Evolutionary conservation across 2,888 invertebrate genomes (phyloP), one percentile per base, ranked within the genome.

Genomic region (Scrobipalpa costella): DNA sequence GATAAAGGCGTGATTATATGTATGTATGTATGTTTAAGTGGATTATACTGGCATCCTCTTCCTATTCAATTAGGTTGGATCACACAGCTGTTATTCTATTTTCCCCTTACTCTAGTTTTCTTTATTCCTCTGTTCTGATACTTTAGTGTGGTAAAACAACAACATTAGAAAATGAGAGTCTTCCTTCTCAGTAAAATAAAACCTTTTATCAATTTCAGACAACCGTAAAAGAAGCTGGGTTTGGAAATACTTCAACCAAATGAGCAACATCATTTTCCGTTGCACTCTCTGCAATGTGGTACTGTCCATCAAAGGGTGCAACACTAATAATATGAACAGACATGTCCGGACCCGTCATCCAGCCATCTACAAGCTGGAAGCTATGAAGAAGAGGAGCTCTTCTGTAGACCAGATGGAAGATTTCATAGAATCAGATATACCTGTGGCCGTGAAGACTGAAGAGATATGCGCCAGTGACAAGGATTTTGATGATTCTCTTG

Each of bases 291-390:
- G 91, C 76, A 83, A 81, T 36, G 86, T 84, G 0, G 88, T 89
- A 3, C 73, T 91, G 0, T 91, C 91, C 3, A 91, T 90, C 68
- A 90, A 90, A 64, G 90, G 89, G 0, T 90, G 87, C 64, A 91
- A 91, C 66, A 88, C 89, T 0, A 91, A 91, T 70, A 91, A 91
- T 60, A 84, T 91, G 88, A 91, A 91, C 70, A 76, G 91, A 0
- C 91, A 91, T 21, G 81, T 91, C 33, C 70, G 86, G 7, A 83
- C 88, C 0, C 78, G 84, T 11, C 91, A 91, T 67, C 84, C 85
- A 0, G 76, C 72, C 0, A 72, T 85, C 0, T 91, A 81, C 63
- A 78, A 79, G 61, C 66, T 73, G 0, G 90, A 90, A 67, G 78
- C 85, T 1, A 71, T 71, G 0, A 75, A 72, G 61, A 79, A 79